A percentile compares a stretch with the other conserved stretches of the same genome.
These are phyloP conservation scores for Hedya salicella DNA, from an alignment of 2,888 invertebrate genomes.

Conservation along the genomic window DNA sequence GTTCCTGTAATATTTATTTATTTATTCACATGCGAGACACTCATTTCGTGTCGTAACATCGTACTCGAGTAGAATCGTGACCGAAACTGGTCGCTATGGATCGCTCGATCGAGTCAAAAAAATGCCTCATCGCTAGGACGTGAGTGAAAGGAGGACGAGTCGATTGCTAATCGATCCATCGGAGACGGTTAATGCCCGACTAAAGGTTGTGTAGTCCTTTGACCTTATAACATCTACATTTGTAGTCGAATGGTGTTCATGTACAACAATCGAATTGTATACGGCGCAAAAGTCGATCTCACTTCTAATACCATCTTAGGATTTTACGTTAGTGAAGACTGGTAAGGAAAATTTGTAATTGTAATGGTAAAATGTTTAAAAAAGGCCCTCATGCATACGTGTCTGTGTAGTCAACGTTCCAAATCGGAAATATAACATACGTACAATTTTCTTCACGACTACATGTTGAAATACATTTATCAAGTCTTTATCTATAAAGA, in stretches of 20 bases:
- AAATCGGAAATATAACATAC: too few relatives aligned
- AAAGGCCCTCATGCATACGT: too few relatives aligned
- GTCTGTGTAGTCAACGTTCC: too few relatives aligned
- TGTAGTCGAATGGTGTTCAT: neutral
- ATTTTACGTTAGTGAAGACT: too few relatives aligned
- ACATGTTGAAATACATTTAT: too few relatives aligned
- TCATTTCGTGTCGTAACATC: slow-evolving; percentile 4
- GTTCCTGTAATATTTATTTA: too few relatives aligned
- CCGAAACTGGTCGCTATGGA: slow-evolving; percentile 7
- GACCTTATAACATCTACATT: slow-evolving; percentile 7
- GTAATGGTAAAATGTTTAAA: too few relatives aligned
- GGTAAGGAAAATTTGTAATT: too few relatives aligned
- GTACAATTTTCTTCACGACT: too few relatives aligned
- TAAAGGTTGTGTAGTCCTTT: slow-evolving; percentile 37
- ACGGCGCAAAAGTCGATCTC: neutral
- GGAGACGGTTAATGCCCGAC: slow-evolving; percentile 26
- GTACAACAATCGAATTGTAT: neutral
- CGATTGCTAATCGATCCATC: slow-evolving; percentile 37
- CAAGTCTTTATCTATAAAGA: too few relatives aligned
- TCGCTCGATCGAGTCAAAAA: slow-evolving; percentile 12
- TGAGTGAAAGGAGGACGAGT: slow-evolving; percentile 66
- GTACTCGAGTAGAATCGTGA: slow-evolving; percentile 21
- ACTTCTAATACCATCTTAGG: too few relatives aligned
- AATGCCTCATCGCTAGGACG: slow-evolving; percentile 52
- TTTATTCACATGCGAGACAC: neutral